These are phyloP conservation scores for Scaeva pyrastri DNA, from an alignment of 2,888 invertebrate species.

Conservation along the genomic window DNA sequence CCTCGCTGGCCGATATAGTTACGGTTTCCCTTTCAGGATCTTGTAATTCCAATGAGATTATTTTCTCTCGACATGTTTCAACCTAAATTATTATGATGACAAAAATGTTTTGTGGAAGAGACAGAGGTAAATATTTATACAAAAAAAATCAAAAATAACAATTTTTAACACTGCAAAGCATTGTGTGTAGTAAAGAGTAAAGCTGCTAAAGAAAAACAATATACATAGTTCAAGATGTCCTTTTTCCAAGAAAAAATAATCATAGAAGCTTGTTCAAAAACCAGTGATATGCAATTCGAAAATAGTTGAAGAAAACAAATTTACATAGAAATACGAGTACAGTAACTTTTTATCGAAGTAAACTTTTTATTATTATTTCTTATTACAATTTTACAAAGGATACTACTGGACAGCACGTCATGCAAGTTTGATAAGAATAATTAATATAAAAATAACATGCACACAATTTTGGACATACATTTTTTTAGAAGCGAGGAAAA, in stretches of 20 bases:
- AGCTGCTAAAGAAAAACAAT: constrained; percentile 22
- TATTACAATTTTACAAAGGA: background rate
- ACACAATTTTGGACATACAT: background rate
- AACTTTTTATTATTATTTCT: constrained; percentile 2
- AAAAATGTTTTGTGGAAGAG: constrained; percentile 41
- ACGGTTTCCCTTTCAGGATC: constrained; percentile 84
- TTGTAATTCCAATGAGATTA: constrained; percentile 93
- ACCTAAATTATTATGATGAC: constrained; percentile 85
- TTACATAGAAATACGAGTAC: background rate
- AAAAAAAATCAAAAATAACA: constrained; percentile 21
- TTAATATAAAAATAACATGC: constrained; percentile 37
- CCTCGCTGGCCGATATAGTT: constrained; percentile 78
- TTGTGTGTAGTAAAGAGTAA: constrained; percentile 29
- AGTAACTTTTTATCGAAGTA: constrained; percentile 2
- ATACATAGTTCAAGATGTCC: constrained; percentile 46
- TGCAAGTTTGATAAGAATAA: constrained; percentile 25
- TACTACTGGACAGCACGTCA: background rate
- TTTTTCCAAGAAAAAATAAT: constrained; percentile 38
- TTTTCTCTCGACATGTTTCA: constrained; percentile 95
- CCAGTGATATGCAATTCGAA: constrained; percentile 33
- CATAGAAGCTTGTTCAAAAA: constrained; percentile 1
- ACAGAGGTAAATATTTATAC: constrained; percentile 78
- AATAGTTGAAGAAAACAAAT: constrained; percentile 8
- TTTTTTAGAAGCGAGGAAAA: constrained; percentile 3
- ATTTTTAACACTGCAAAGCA: constrained; percentile 41